Conservation (phyloP, 2,797 vertebrate species). For the Enteromius mattozi region DNA sequence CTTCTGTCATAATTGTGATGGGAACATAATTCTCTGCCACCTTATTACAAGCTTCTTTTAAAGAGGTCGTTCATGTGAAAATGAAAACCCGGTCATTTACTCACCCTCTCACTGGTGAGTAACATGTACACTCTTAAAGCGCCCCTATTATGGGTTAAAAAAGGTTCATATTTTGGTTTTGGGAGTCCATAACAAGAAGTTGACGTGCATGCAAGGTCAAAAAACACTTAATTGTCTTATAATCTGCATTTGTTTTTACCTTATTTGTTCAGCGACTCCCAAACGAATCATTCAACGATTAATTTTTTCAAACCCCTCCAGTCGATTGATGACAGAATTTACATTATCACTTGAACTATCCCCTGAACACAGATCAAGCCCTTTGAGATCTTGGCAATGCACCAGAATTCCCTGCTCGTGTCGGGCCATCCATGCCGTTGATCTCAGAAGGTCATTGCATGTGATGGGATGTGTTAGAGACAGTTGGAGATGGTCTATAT, state of each 20-base stretch:
- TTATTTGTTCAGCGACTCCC: too few relatives aligned
- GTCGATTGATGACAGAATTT: neutral
- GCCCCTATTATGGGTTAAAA: too few relatives aligned
- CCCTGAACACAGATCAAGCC: neutral
- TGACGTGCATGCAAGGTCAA: too few relatives aligned
- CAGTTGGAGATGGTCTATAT: conserved; percentile 59
- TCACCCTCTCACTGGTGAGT: neutral
- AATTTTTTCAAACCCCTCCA: too few relatives aligned
- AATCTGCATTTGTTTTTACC: too few relatives aligned
- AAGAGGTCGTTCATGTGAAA: neutral
- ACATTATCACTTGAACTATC: neutral
- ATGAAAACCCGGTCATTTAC: neutral
- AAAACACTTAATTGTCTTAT: too few relatives aligned
- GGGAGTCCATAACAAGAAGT: too few relatives aligned
- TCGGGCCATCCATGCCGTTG: conserved; percentile 34
- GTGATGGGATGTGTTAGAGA: conserved; percentile 47
- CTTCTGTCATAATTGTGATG: conserved; percentile 5
- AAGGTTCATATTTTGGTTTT: too few relatives aligned
- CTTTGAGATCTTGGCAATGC: conserved; percentile 3
- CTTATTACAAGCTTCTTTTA: neutral
- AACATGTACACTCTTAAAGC: neutral
- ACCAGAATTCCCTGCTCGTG: neutral
- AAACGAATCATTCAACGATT: too few relatives aligned
- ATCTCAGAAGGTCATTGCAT: conserved; percentile 51
- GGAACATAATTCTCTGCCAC: neutral